Base-by-base conservation (phyloP, 2,888 invertebrate genomes). In the Drosophila rellima region DNA sequence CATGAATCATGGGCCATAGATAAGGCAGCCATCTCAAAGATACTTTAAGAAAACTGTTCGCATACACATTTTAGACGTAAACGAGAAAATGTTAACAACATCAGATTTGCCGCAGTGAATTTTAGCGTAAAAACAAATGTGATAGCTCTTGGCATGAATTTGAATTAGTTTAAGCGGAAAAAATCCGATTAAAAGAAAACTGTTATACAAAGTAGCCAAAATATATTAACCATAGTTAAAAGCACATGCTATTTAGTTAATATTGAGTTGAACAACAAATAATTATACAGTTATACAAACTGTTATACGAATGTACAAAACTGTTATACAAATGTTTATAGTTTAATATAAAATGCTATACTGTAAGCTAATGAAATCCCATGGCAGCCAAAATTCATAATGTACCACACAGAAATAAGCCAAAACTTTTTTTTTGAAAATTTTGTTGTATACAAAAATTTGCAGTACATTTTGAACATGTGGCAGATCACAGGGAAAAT, bases 21-120 rank as follows among this genome's bases (percentile, higher is more conserved):
- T 78, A 74, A 78, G 63, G 42, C 55, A 42, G 63, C 13, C 8
- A 57, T 45, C 13, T 48, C 35, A 8, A 17, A 39, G 47, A 40
- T 62, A 40, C 13, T 40, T 40, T 2, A 20, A 45, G 20, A 44
- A 45, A 33, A 44, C 17, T 37, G 5, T 8, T 37, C n/a, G 18
- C 26, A 35, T 11, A 7, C 40, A 54, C n/a, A 51, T 23, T 13
- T 60, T 18, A 15, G 15, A 13, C 15, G n/a, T 31, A 20, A 18
- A 18, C 40, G 20, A 50, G 15, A 3, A 51, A 13, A 51, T 17
- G 13, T 31, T 54, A 54, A n/a, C 54, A 31, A 23, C 23, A 45
- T 56, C 26, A 10, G 56, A 56, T 45, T 56, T 45, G 56, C 35
- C 56, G 7, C 10, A 13, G 5, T 40, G 39, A 18, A 54, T 13